These are phyloP conservation scores for Prionailurus viverrinus DNA, from an alignment of 2,113 vertebrate genomes.

Conservation along the genomic window DNA sequence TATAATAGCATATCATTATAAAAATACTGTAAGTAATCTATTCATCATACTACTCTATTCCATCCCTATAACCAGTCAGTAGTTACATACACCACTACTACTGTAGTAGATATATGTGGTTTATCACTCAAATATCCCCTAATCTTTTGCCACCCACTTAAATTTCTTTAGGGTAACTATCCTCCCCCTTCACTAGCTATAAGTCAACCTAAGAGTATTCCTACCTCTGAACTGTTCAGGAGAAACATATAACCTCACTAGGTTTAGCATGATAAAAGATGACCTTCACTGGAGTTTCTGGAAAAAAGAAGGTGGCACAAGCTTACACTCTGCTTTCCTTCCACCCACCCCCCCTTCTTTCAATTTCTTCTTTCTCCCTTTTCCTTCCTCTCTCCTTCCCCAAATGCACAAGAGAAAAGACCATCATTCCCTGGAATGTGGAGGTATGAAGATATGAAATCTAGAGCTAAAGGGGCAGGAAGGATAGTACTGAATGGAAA, in stretches of 20 bases:
- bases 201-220: not conserved
- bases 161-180: not conserved
- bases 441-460: not conserved
- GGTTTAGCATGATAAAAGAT: not conserved
- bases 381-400: not conserved
- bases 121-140: not conserved
- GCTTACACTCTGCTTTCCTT: not conserved
- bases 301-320: not conserved
- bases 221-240: not conserved
- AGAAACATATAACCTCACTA: not conserved
- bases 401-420: not conserved
- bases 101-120: not conserved
- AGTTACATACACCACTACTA: not conserved
- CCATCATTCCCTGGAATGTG: not conserved
- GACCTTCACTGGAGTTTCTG: not conserved
- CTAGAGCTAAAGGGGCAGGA: not conserved
- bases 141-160: not conserved
- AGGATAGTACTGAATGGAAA: not conserved
- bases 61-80: not conserved
- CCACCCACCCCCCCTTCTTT: not conserved
- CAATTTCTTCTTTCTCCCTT: not conserved
- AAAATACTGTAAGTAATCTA: not conserved
- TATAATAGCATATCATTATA: not conserved
- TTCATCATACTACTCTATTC: slow-evolving; percentile 20
- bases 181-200: not conserved